Conservation (phyloP, 1,140 invertebrate genomes). For the Helicoverpa armigera region DNA sequence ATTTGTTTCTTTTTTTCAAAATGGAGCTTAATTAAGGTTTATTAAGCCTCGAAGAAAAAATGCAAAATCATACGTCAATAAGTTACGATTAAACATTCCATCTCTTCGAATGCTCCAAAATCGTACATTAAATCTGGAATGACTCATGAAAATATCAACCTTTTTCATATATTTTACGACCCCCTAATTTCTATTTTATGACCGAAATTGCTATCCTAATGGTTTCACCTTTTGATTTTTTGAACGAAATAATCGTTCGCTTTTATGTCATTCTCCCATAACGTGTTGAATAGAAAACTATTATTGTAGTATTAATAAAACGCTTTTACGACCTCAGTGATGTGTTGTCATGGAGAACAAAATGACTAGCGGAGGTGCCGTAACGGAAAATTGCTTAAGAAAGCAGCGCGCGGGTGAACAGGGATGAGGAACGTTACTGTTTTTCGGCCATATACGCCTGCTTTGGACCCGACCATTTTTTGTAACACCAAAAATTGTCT, state of each 20-base stretch:
- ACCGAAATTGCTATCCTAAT: conserved; percentile 33
- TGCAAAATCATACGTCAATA: no score
- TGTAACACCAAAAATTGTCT: no score
- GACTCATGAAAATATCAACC: conserved; percentile 26
- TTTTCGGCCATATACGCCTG: no score
- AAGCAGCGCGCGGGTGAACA: no score
- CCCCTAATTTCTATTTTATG: conserved; percentile 44
- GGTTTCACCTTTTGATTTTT: conserved; percentile 44
- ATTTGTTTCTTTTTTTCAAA: no score
- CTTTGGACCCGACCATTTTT: no score
- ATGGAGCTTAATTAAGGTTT: no score
- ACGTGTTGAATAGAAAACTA: conserved; percentile 45
- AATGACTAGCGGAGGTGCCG: no score
- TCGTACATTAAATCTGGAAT: not conserved
- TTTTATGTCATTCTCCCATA: conserved; percentile 30
- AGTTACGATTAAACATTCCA: no score
- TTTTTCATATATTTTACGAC: conserved; percentile 36
- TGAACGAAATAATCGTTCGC: conserved; percentile 42
- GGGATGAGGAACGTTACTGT: no score
- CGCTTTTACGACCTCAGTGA: conserved; percentile 1
- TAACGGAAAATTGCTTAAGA: no score
- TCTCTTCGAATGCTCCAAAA: not conserved
- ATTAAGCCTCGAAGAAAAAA: no score
- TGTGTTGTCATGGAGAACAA: not conserved
- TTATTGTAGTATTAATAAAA: conserved; percentile 38